Percentiles rank a stretch among this genome's conserved stretches.
These are phyloP conservation scores for Hemitrygon akajei DNA, from an alignment of 2,797 vertebrate species.

Conservation along the genomic window DNA sequence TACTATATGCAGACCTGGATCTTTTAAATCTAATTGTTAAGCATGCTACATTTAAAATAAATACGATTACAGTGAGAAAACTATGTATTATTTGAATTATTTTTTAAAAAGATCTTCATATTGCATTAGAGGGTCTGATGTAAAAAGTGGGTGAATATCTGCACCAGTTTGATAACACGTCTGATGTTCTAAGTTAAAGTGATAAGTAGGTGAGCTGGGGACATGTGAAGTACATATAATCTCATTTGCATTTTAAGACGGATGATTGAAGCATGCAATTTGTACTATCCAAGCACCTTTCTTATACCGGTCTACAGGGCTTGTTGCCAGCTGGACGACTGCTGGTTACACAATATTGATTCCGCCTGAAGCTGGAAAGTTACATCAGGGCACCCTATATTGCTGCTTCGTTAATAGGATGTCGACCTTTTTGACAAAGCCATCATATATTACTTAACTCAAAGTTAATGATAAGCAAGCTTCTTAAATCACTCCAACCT, in stretches of 20 bases:
- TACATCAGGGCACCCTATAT: neutral
- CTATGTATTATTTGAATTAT: neutral
- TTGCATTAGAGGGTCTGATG: neutral
- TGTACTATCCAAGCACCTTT: neutral
- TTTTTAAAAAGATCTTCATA: constrained; percentile 37
- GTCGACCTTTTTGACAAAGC: no score
- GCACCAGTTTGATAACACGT: neutral
- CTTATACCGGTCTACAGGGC: neutral
- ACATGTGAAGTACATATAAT: neutral
- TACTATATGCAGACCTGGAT: constrained; percentile 31
- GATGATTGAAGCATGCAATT: neutral
- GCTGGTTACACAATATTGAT: neutral
- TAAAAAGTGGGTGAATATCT: neutral
- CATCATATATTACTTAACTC: no score
- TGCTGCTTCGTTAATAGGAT: neutral
- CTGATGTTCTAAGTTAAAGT: neutral
- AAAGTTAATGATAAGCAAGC: no score
- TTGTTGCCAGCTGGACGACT: neutral
- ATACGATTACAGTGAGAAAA: neutral
- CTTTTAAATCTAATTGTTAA: constrained; percentile 33
- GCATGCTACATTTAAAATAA: neutral
- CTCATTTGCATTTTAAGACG: neutral
- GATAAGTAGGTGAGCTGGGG: neutral
- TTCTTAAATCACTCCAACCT: no score
- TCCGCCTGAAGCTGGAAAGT: neutral